These are phyloP conservation scores for Cirrhinus mrigala DNA, from an alignment of 2,797 vertebrate species.

Conservation along the genomic window DNA sequence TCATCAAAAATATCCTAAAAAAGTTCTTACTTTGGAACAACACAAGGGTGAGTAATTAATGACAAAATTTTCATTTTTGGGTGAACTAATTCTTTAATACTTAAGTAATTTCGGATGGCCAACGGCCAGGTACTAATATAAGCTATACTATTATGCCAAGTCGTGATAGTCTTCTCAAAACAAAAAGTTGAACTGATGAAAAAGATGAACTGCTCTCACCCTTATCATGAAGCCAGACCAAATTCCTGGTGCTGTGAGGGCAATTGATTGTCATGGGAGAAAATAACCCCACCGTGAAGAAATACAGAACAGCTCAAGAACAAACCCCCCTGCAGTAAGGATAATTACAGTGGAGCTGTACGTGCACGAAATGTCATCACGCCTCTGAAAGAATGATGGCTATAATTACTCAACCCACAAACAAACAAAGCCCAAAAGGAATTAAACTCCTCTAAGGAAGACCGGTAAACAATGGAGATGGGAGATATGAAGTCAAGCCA, in stretches of 20 bases:
- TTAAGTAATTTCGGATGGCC: background rate
- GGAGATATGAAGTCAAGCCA: background rate
- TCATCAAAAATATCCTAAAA: too few species aligned
- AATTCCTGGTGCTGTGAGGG: background rate
- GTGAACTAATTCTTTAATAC: too few species aligned
- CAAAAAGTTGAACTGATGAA: background rate
- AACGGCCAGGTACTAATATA: background rate
- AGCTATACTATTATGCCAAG: background rate
- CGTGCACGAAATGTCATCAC: slow-evolving; percentile 33
- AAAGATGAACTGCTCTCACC: background rate
- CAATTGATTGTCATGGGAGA: slow-evolving; percentile 26
- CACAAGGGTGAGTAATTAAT: too few species aligned
- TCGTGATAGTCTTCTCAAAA: background rate
- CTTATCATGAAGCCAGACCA: slow-evolving; percentile 4
- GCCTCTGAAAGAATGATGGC: slow-evolving; percentile 36
- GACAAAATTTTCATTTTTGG: too few species aligned
- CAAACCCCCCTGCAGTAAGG: slow-evolving; percentile 3
- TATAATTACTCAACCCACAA: slow-evolving; percentile 45
- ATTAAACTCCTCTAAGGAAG: slow-evolving; percentile 7
- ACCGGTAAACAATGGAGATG: background rate
- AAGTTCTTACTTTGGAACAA: too few species aligned
- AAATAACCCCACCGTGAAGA: slow-evolving; percentile 19
- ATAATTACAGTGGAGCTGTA: slow-evolving; percentile 35
- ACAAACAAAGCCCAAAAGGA: slow-evolving; percentile 33
- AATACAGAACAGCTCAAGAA: slow-evolving; percentile 18